Percentiles rank a stretch among this genome's conserved stretches.
Evolutionary conservation across 2,797 vertebrate species (phyloP).

Genomic region (Oreochromis grahami): DNA sequence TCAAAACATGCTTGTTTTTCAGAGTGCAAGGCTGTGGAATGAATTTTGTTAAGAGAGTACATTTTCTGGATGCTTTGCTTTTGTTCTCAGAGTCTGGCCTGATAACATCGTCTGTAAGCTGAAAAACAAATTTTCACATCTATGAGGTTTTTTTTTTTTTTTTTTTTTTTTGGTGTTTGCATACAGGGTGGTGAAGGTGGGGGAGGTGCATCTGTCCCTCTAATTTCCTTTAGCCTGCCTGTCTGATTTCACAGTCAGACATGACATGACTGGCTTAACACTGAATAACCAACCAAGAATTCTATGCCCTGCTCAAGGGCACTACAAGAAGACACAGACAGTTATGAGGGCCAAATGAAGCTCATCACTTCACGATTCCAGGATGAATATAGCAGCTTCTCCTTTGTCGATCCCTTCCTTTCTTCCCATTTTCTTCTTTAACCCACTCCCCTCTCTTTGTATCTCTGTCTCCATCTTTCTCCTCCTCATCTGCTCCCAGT

Average conservation of each 20-base stretch:
- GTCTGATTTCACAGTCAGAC: background rate
- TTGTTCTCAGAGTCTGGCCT: background rate
- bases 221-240: background rate
- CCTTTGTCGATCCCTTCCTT: background rate
- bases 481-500: constrained; percentile 43
- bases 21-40: background rate
- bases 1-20: background rate
- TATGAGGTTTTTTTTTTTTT: background rate
- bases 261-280: background rate
- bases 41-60: background rate
- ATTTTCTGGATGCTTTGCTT: background rate
- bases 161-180: background rate
- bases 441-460: background rate
- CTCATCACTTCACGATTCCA: background rate
- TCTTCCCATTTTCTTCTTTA: background rate
- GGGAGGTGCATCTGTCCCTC: background rate
- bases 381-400: background rate
- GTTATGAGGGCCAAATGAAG: background rate
- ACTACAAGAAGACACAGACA: background rate
- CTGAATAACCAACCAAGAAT: background rate
- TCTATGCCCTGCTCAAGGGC: background rate
- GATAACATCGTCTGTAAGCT: background rate
- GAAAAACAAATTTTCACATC: background rate
- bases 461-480: constrained; percentile 17
- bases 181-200: background rate